These are phyloP conservation scores for Otolemur crassicaudatus DNA, from an alignment of 2,797 vertebrate genomes.

Conservation along the genomic window DNA sequence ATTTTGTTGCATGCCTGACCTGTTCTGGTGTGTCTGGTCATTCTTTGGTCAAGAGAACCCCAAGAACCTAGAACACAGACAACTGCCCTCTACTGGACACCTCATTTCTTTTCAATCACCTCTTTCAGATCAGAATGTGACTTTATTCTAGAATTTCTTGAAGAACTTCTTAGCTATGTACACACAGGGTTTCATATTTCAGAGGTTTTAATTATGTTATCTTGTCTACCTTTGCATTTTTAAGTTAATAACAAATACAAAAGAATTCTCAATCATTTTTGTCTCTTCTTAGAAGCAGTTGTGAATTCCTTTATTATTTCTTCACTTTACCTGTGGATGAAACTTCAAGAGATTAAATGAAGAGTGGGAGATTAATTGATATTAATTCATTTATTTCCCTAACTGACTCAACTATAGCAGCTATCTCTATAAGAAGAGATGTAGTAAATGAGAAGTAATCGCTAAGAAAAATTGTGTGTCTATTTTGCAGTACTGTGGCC, in stretches of 20 bases:
- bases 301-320: constrained; percentile 15
- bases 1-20: too few relatives aligned
- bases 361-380: constrained; percentile 8
- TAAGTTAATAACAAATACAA: constrained; percentile 37
- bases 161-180: not conserved
- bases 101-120: not conserved
- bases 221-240: not conserved
- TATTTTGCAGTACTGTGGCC: constrained; percentile 32
- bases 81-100: too few relatives aligned
- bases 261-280: not conserved
- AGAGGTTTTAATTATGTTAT: not conserved
- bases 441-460: not conserved
- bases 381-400: constrained; percentile 33
- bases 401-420: not conserved
- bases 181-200: not conserved
- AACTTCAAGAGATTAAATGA: not conserved
- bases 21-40: too few relatives aligned
- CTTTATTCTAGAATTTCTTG: not conserved
- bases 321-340: not conserved
- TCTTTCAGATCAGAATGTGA: not conserved
- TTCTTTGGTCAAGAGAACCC: too few relatives aligned
- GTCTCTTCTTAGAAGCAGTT: not conserved
- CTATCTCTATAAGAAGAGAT: not conserved
- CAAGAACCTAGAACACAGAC: too few relatives aligned
- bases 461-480: constrained; percentile 30